Base-by-base conservation (phyloP, 1,140 invertebrate species). In the Apis dorsata region DNA sequence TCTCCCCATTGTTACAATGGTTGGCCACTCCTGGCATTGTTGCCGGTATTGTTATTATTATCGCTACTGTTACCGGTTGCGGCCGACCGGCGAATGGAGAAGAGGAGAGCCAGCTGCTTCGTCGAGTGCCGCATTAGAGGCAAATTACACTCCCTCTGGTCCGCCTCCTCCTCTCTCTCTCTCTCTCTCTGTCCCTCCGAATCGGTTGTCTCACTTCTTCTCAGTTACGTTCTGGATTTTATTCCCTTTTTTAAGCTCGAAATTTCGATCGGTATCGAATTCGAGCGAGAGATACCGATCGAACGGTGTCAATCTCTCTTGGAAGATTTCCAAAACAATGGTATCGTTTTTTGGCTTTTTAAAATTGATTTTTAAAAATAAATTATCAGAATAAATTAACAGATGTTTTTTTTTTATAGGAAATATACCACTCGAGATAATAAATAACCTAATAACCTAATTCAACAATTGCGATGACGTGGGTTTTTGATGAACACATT, bases 21-120 rank as follows among this genome's bases (percentile, higher is more conserved):
- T 84, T 78, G 83, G 87, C 87, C 87, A 88, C 87, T 88, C 87
- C 87, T 88, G 84, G 87, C 74, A 88, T 88, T 88, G 87, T 88
- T 88, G 87, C 81, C 89, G 79, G 87, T 88, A 91, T 92, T 94
- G 92, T 93, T 94, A 92, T 93, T 93, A 92, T 93, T 93, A 92
- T 93, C 90, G 92, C 88, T 93, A 93, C 91, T 92, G 91, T 93
- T 86, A 83, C 86, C 86, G 86, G 85, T 87, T 87, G 86, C 70
- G 87, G 86, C 79, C 86, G 87, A 88, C 84, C 85, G 87, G 86
- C 87, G 84, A 88, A 88, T 81, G 87, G 87, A 88, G 87, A 88
- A 88, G 87, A 80, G 86, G 84, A 88, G 80, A 81, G 86, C 86
- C 87, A 88, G 87, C 87, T 88, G 87, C 86, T 86, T 69, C 81